A percentile compares a stretch with the other conserved stretches of the same genome.
Conservation (phyloP, 2,113 vertebrate genomes). For the Macheiramphus alcinus region DNA sequence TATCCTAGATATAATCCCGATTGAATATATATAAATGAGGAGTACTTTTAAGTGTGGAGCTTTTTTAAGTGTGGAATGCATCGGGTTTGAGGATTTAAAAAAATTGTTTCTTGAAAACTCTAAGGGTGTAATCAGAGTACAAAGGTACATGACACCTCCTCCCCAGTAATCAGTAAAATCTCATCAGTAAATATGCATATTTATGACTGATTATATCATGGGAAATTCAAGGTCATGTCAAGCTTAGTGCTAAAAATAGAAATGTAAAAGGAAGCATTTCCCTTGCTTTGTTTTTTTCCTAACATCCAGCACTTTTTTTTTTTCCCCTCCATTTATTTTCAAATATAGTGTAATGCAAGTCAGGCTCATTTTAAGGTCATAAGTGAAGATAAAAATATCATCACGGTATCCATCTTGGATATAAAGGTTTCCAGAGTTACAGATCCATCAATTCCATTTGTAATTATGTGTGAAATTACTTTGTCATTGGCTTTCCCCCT, state of each 20-base stretch:
- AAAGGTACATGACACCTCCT: not conserved
- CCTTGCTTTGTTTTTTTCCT: not conserved
- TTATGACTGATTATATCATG: slow-evolving; percentile 18
- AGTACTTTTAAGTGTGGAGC: not conserved
- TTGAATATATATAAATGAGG: not conserved
- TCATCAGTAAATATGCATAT: not conserved
- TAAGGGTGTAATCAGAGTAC: not conserved
- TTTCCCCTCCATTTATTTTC: not conserved
- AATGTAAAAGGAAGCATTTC: slow-evolving; percentile 8
- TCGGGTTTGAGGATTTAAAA: not conserved
- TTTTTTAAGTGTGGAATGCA: not conserved
- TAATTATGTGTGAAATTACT: slow-evolving; percentile 54
- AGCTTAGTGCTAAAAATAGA: slow-evolving; percentile 6
- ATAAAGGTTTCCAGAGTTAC: slow-evolving; percentile 19
- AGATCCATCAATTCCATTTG: slow-evolving; percentile 20
- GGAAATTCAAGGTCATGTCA: slow-evolving; percentile 32
- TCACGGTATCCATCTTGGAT: not conserved
- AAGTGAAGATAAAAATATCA: not conserved
- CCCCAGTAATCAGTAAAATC: not conserved
- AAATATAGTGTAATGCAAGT: not conserved
- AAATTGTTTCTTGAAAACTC: not conserved
- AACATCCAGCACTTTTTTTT: not conserved
- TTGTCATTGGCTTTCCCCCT: not conserved
- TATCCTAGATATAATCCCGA: not conserved
- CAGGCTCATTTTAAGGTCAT: not conserved